Evolutionary conservation across 2,888 invertebrate species (phyloP).

Genomic region (Campoletis raptor): DNA sequence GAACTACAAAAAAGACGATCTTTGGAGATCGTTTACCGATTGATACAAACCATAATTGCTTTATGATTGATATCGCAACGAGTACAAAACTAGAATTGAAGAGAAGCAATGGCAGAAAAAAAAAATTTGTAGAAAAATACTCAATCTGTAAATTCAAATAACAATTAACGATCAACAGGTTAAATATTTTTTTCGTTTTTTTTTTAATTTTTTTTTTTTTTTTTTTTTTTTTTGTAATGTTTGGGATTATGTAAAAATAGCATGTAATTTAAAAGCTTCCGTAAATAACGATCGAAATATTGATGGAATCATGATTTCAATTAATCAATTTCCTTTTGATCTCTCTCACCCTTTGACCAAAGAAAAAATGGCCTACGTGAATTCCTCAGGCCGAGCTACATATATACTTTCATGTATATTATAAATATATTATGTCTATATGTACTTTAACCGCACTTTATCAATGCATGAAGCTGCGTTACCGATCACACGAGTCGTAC

Average conservation of each 20-base stretch:
- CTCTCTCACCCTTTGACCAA: conserved; percentile 14
- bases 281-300: neutral
- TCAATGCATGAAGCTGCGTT: conserved; percentile 73
- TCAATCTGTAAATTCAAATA: neutral
- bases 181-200: neutral
- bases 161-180: neutral
- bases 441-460: conserved; percentile 73
- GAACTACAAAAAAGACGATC: conserved; percentile 32
- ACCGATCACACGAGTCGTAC: conserved; percentile 56
- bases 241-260: neutral
- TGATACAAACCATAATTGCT: conserved; percentile 56
- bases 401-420: conserved; percentile 14
- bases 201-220: neutral
- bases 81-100: neutral
- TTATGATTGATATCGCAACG: neutral
- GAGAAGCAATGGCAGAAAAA: neutral
- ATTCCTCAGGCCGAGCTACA: conserved; percentile 31
- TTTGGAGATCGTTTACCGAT: conserved; percentile 41
- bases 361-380: conserved; percentile 24
- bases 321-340: conserved; percentile 57
- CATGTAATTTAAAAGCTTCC: neutral
- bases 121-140: neutral
- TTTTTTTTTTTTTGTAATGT: neutral
- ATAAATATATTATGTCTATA: conserved; percentile 53
- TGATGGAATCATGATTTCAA: neutral